Conservation (phyloP, 2,888 invertebrate species). For the Ormyrus rosae region DNA sequence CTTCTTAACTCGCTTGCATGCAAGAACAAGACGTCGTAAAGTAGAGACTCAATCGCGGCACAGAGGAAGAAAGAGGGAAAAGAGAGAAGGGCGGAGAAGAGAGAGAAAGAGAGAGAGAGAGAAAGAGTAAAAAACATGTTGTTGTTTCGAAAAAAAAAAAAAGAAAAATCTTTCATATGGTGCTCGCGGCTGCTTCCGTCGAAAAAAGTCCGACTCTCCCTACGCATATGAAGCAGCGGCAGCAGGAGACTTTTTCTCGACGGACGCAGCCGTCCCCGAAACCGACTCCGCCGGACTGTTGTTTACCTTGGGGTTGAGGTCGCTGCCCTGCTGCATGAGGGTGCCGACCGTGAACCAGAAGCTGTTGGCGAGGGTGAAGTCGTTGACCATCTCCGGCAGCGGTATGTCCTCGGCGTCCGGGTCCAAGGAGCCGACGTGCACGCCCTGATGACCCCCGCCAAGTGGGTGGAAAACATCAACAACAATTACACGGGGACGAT, state of each 20-base stretch:
- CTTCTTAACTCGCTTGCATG: not conserved
- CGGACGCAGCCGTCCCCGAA: not conserved
- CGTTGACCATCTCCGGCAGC: conserved; percentile 81
- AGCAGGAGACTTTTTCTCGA: too few relatives aligned
- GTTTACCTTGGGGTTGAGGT: conserved; percentile 91
- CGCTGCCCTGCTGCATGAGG: conserved; percentile 94
- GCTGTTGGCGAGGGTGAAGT: conserved; percentile 91
- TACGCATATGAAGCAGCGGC: too few relatives aligned
- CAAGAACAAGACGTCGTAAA: conserved; percentile 1
- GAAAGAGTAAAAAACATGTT: too few relatives aligned
- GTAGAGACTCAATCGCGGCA: not conserved
- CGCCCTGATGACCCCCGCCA: conserved; percentile 69
- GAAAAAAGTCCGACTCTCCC: not conserved
- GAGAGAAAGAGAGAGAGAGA: too few relatives aligned
- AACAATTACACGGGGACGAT: conserved; percentile 66
- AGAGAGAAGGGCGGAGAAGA: not conserved
- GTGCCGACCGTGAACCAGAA: conserved; percentile 98
- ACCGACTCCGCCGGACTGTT: not conserved
- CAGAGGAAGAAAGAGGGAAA: not conserved
- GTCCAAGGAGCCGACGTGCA: conserved; percentile 73
- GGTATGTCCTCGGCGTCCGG: conserved; percentile 73
- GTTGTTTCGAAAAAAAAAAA: too few relatives aligned
- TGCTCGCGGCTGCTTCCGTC: conserved; percentile 34
- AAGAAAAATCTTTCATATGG: conserved; percentile 50
- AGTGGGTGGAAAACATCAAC: conserved; percentile 69